phyloP scores from a whole-genome alignment of 2,113 vertebrate species.

The Nerophis lumbriciformis region DNA sequence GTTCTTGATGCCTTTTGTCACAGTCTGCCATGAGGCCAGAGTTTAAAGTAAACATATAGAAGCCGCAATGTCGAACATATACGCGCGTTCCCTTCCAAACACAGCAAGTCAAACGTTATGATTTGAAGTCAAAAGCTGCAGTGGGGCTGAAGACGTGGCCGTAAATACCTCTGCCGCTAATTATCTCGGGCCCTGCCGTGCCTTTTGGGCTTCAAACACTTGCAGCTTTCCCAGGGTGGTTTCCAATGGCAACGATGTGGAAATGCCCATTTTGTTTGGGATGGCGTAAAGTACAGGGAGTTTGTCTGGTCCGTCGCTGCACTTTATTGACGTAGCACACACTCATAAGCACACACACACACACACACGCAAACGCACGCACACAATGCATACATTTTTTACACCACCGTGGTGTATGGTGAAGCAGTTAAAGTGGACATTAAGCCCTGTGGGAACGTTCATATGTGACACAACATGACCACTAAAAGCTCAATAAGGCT shows the following conservation, averaged over 20 bases:
- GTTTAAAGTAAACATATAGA: too few species aligned
- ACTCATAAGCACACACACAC: background rate
- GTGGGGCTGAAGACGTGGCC: constrained; percentile 5
- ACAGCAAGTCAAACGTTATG: background rate
- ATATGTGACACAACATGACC: constrained; percentile 46
- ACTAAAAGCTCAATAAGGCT: constrained; percentile 40
- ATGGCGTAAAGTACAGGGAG: constrained; percentile 44
- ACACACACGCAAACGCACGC: constrained; percentile 14
- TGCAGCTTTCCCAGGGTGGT: constrained; percentile 56
- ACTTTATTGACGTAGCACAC: constrained; percentile 52
- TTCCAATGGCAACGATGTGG: constrained; percentile 53
- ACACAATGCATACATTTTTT: constrained; percentile 16
- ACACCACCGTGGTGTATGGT: constrained; percentile 14
- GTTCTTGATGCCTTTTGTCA: constrained; percentile 10
- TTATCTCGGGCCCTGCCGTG: constrained; percentile 24
- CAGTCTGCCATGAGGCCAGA: background rate
- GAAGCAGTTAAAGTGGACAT: constrained; percentile 21
- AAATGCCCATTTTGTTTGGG: constrained; percentile 55
- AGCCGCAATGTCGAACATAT: too few species aligned
- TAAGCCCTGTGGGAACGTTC: constrained; percentile 59
- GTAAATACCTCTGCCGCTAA: constrained; percentile 26
- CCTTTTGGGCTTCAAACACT: constrained; percentile 8
- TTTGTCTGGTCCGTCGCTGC: constrained; percentile 54
- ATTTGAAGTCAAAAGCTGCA: constrained; percentile 9
- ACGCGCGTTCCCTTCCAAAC: background rate